A percentile compares a stretch with the other conserved stretches of the same genome.
Conservation (phyloP, 1,140 invertebrate species). For the Macrobrachium rosenbergii region DNA sequence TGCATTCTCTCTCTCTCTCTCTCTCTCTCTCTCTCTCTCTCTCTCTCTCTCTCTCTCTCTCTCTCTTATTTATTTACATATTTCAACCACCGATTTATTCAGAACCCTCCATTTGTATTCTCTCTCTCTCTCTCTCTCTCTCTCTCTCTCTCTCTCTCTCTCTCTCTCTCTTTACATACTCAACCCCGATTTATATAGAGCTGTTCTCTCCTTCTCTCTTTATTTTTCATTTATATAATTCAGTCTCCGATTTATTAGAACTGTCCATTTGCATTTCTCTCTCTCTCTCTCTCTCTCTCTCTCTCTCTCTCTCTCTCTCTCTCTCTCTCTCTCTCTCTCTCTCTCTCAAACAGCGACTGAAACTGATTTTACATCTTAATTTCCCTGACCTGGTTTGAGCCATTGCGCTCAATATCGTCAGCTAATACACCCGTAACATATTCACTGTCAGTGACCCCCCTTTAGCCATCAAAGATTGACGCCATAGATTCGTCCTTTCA, state of each 20-base stretch:
- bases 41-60: not conserved
- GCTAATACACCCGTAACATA: too few relatives aligned
- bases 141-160: not conserved
- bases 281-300: not conserved
- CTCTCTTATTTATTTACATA: too few relatives aligned
- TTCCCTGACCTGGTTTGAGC: not conserved
- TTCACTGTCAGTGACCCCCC: too few relatives aligned
- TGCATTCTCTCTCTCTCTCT: not conserved
- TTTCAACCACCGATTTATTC: not conserved
- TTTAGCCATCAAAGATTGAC: too few relatives aligned
- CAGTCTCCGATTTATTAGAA: too few relatives aligned
- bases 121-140: not conserved
- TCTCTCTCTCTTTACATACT: not conserved
- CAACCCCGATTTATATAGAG: too few relatives aligned
- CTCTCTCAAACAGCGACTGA: not conserved
- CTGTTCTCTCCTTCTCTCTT: too few relatives aligned
- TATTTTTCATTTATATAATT: too few relatives aligned
- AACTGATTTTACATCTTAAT: not conserved
- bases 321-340: conserved; percentile 1
- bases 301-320: not conserved
- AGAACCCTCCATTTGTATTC: not conserved
- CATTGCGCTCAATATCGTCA: not conserved
- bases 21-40: not conserved
- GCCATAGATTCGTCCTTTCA: too few relatives aligned
- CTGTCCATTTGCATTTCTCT: too few relatives aligned